A percentile compares a stretch with the other conserved stretches of the same genome.
Conservation (phyloP, 2,888 invertebrate species). For the Schrankia costaestrigalis region DNA sequence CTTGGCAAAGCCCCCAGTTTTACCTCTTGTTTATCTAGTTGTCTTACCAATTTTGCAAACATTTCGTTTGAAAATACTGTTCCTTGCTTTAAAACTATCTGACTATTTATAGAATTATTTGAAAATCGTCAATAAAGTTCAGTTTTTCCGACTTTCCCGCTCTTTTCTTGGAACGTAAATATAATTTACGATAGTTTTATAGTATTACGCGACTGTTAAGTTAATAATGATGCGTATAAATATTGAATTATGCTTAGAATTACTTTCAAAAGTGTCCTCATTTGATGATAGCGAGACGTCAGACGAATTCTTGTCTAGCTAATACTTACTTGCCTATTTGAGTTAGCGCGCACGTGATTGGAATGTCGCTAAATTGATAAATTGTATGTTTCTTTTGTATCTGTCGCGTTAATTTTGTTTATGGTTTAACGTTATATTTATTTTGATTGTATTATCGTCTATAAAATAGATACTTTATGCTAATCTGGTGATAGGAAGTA, state of each 20-base stretch:
- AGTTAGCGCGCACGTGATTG: slow-evolving; percentile 1
- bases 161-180: slow-evolving; percentile 13
- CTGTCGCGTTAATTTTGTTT: not conserved
- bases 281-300: slow-evolving; percentile 27
- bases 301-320: slow-evolving; percentile 12
- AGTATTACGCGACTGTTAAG: too few relatives aligned
- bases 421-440: too few relatives aligned
- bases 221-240: slow-evolving; percentile 10
- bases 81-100: slow-evolving; percentile 17
- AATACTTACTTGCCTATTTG: not conserved
- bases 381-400: not conserved
- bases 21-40: slow-evolving; percentile 60
- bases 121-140: too few relatives aligned
- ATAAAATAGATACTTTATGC: too few relatives aligned
- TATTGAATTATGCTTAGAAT: slow-evolving; percentile 22
- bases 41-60: slow-evolving; percentile 42
- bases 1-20: slow-evolving; percentile 73
- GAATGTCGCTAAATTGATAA: slow-evolving; percentile 1
- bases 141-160: slow-evolving; percentile 36
- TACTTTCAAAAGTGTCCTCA: slow-evolving; percentile 66
- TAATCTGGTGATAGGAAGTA: too few relatives aligned
- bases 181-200: not conserved
- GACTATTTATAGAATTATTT: too few relatives aligned
- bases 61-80: slow-evolving; percentile 30
- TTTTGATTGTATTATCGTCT: too few relatives aligned